A percentile compares a stretch with the other conserved stretches of the same genome.
Evolutionary conservation across 2,888 invertebrate genomes (phyloP).

Genomic region (Eupithecia dodoneata): DNA sequence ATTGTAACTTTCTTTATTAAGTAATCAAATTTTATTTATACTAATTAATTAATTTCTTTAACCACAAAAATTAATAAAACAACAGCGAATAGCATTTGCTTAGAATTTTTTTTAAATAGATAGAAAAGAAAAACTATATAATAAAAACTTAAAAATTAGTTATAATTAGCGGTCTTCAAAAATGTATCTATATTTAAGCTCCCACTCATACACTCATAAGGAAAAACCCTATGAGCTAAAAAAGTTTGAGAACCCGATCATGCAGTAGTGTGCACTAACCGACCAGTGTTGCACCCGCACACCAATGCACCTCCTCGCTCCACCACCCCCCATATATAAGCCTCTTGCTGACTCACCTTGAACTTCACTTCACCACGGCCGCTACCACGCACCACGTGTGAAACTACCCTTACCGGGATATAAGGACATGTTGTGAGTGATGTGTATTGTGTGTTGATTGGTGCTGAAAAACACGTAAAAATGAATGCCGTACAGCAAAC

Average conservation of each 20-base stretch:
- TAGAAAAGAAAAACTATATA: too few species aligned
- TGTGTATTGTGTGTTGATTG: conserved; percentile 49
- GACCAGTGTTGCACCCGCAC: conserved; percentile 52
- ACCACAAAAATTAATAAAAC: too few species aligned
- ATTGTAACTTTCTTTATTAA: too few species aligned
- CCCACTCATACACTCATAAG: too few species aligned
- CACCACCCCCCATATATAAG: conserved; percentile 81
- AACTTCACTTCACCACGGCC: conserved; percentile 78
- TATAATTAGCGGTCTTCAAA: too few species aligned
- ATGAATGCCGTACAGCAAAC: conserved; percentile 72
- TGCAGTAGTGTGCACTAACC: conserved; percentile 58
- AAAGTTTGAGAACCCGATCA: conserved; percentile 56
- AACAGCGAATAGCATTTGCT: too few species aligned
- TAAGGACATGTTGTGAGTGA: conserved; percentile 48
- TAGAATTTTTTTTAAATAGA: too few species aligned
- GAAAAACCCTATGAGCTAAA: neutral
- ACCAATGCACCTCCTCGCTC: conserved; percentile 65
- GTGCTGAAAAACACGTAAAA: conserved; percentile 59
- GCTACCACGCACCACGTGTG: conserved; percentile 47
- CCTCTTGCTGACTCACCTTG: conserved; percentile 74
- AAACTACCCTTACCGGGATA: conserved; percentile 38
- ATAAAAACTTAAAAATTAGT: too few species aligned
- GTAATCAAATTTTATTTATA: too few species aligned
- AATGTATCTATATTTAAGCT: too few species aligned
- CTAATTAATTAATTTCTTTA: too few species aligned